Evolutionary conservation across 2,888 invertebrate genomes (phyloP).

Genomic region (Ormyrus pomaceus): DNA sequence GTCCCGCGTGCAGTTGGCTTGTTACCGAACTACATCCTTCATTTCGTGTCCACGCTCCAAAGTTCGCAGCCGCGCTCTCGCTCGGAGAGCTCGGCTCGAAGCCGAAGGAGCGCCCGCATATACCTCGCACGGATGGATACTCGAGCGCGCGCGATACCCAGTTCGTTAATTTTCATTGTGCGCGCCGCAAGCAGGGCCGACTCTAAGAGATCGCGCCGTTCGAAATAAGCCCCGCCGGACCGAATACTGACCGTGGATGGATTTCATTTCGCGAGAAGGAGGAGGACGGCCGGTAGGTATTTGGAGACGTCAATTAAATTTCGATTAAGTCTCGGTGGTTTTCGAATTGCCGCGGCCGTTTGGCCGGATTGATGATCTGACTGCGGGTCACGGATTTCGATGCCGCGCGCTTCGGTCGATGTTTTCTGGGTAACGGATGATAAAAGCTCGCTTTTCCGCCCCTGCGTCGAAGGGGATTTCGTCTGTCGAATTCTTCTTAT

Average conservation of each 20-base stretch:
- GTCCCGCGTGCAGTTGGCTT: slow-evolving; percentile 2
- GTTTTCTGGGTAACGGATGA: too few species aligned
- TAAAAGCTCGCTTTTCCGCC: too few species aligned
- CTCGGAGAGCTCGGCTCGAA: not conserved
- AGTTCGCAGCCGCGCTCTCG: slow-evolving; percentile 1
- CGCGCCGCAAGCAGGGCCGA: not conserved
- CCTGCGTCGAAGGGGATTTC: too few species aligned
- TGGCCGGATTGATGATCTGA: too few species aligned
- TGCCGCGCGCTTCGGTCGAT: too few species aligned
- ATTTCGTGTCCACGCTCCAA: slow-evolving; percentile 35
- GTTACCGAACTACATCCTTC: slow-evolving; percentile 34
- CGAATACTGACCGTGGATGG: not conserved
- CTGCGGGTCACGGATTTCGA: too few species aligned
- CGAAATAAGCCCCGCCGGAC: not conserved
- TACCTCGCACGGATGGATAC: not conserved
- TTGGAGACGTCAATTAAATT: not conserved
- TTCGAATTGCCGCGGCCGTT: too few species aligned
- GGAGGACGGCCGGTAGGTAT: not conserved
- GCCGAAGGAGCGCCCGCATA: not conserved
- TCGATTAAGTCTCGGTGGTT: not conserved
- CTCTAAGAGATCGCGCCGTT: not conserved
- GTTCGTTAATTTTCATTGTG: slow-evolving; percentile 46
- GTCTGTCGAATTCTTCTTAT: too few species aligned
- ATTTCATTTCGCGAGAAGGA: not conserved
- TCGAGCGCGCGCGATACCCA: not conserved